These are phyloP conservation scores for Lasiommata megera DNA, from an alignment of 2,888 invertebrate genomes.

Conservation along the genomic window DNA sequence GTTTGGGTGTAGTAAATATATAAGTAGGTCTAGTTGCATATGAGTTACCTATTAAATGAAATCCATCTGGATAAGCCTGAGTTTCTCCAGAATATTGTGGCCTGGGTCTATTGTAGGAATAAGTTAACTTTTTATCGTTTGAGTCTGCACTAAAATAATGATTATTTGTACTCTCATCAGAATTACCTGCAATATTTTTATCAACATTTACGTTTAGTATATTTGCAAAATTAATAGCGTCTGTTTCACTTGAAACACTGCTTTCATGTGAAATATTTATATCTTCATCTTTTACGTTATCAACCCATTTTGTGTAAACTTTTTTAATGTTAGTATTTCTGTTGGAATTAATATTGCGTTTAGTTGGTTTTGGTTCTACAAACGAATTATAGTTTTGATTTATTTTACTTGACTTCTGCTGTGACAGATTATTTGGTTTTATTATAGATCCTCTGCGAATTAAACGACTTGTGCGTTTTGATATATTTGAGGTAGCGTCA, in stretches of 20 bases:
- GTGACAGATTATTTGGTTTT: conserved; percentile 16
- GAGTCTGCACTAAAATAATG: conserved; percentile 33
- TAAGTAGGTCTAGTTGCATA: conserved; percentile 53
- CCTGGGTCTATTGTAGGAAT: conserved; percentile 45
- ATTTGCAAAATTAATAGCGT: conserved; percentile 26
- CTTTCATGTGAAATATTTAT: conserved; percentile 66
- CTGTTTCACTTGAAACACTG: conserved; percentile 41
- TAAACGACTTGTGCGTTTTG: conserved; percentile 19
- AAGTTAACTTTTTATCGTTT: conserved; percentile 41
- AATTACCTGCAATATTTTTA: conserved; percentile 40
- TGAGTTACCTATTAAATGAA: conserved; percentile 54
- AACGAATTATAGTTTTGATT: background rate
- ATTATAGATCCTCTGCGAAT: conserved; percentile 22
- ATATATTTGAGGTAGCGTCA: background rate
- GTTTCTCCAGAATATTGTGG: conserved; percentile 53
- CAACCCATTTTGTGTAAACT: conserved; percentile 78
- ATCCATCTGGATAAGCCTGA: conserved; percentile 54
- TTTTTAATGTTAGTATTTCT: conserved; percentile 55
- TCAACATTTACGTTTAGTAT: conserved; percentile 35
- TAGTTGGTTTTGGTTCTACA: background rate
- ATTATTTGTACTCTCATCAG: conserved; percentile 39
- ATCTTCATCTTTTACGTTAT: conserved; percentile 68
- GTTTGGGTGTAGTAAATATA: conserved; percentile 54
- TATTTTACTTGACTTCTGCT: background rate
- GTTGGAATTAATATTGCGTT: background rate